These are phyloP conservation scores for Actinemys pallida DNA, from an alignment of 2,113 vertebrate genomes.

Conservation along the genomic window DNA sequence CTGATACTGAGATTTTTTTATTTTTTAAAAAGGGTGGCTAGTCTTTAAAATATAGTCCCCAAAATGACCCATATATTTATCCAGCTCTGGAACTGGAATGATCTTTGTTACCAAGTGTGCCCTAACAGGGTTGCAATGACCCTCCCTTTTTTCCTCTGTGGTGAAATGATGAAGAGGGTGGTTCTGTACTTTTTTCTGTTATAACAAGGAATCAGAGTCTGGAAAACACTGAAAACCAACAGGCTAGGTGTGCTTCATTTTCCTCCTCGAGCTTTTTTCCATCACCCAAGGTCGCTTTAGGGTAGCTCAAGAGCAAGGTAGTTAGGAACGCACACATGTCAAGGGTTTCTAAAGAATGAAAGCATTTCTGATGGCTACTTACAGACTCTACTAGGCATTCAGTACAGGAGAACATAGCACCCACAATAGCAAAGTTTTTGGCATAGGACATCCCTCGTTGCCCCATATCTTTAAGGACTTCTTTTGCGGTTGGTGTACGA, in stretches of 20 bases:
- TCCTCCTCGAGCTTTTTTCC: not conserved
- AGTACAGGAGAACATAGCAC: slow-evolving; percentile 97
- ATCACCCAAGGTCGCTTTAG: not conserved
- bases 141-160: not conserved
- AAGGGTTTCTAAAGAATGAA: not conserved
- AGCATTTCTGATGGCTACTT: slow-evolving; percentile 66
- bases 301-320: not conserved
- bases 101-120: rapidly evolving
- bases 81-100: not conserved
- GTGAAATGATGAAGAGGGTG: not conserved
- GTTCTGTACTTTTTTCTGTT: not conserved
- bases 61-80: not conserved
- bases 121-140: not conserved
- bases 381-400: slow-evolving; percentile 98
- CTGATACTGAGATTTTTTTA: not conserved
- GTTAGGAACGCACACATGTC: rapidly evolving
- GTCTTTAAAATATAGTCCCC: not conserved
- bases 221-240: not conserved
- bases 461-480: slow-evolving; percentile 98
- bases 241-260: not conserved
- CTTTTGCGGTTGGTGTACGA: slow-evolving; percentile 90
- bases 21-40: not conserved
- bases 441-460: slow-evolving; percentile 97
- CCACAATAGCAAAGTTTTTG: slow-evolving; percentile 98
- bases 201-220: not conserved